Conservation (phyloP, 2,888 invertebrate species). For the Orthonevra nobilis region DNA sequence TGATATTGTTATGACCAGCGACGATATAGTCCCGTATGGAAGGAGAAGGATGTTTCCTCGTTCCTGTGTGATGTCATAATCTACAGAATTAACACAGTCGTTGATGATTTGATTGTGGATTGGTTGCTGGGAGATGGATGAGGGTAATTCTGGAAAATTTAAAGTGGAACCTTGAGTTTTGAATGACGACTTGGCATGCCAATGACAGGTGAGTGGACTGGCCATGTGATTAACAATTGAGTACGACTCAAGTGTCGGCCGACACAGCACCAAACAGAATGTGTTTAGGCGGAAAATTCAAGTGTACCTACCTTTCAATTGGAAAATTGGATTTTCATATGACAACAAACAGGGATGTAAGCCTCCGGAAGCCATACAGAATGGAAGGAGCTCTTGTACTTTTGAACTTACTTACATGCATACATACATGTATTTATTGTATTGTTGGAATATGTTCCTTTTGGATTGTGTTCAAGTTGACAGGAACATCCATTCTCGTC, state of each 20-base stretch:
- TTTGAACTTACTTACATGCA: too few species aligned
- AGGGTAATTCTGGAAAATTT: constrained; percentile 29
- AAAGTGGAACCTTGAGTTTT: constrained; percentile 52
- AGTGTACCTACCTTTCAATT: constrained; percentile 58
- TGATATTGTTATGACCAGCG: constrained; percentile 30
- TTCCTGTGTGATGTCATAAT: constrained; percentile 47
- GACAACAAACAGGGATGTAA: constrained; percentile 42
- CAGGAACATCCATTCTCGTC: too few species aligned
- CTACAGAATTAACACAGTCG: constrained; percentile 60
- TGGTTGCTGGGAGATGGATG: too few species aligned
- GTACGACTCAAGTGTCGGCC: constrained; percentile 48
- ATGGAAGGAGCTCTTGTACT: neutral
- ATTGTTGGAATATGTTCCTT: constrained; percentile 25
- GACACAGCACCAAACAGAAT: constrained; percentile 17
- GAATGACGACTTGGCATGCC: constrained; percentile 33
- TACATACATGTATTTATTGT: too few species aligned
- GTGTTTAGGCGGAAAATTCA: constrained; percentile 62
- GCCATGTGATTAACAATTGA: constrained; percentile 61
- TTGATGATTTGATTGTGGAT: constrained; percentile 25
- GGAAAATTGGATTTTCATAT: constrained; percentile 67
- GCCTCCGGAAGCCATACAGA: constrained; percentile 17
- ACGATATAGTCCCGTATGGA: neutral
- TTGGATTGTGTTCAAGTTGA: constrained; percentile 31
- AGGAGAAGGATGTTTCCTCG: neutral
- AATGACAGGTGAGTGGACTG: constrained; percentile 47